Base-by-base conservation (phyloP, 1,140 invertebrate species). In the Drosophila mayri region DNA sequence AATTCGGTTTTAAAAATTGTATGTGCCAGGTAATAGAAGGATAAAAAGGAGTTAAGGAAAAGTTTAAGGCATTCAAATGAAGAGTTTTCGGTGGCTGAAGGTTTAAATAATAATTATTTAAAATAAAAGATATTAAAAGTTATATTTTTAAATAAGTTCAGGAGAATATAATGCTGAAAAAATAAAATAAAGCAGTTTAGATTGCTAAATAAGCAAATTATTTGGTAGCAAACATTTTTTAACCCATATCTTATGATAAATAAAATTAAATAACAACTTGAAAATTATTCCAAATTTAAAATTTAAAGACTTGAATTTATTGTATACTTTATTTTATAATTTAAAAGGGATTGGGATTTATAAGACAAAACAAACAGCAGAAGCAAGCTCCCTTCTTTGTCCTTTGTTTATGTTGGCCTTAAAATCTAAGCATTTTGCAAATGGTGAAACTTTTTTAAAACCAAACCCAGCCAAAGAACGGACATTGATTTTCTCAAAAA, bases 371-470 rank as follows among this genome's bases (percentile, higher is more conserved):
- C 11, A 3, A 22, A 43, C 5, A 2, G 2, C 11, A 20, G 4
- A 32, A 14, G 12, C 3, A 4, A 9, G 7, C 8, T 14, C 0
- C 1, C 18, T 37, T 35, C 25, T 22, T 35, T 22, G 5, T 38
- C 4, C 20, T 67, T 46, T 46, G 62, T 58, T 64, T 64, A 14
- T 22, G 46, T 28, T 46, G 9, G 46, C 18, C 32, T 41, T 68
- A 25, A 68, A 43, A 37, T 35, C 10, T 0, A 62, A 37, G n/a
- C 11, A 61, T 60, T 43, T 62, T 5, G 14, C 12, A 40, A 65
- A 62, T 62, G 41, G 57, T 32, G 16, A 65, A 65, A 65, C 62
- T 64, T 64, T 60, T 60, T 64, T 41, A 32, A 65, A 62, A 20
- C 20, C 43, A 62, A 62, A n/a, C 28, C 38, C 2, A 62, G 40